Conservation (phyloP, 2,797 vertebrate species). For the Lindbergichthys nudifrons region DNA sequence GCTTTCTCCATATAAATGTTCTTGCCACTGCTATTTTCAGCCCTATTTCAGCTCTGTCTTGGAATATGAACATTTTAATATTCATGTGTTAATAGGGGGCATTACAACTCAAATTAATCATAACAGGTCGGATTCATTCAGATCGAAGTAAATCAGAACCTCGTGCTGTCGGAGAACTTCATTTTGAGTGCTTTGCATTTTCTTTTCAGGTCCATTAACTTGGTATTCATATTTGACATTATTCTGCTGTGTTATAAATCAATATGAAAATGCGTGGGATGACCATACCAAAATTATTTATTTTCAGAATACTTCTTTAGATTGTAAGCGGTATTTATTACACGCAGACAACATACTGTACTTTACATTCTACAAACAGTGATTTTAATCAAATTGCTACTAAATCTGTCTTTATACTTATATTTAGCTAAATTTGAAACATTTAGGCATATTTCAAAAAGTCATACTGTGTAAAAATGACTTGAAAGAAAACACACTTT, state of each 20-base stretch:
- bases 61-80: conserved; percentile 78
- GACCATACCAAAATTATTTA: background rate
- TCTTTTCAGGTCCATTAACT: conserved; percentile 15
- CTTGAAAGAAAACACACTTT: background rate
- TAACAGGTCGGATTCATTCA: conserved; percentile 49
- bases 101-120: conserved; percentile 75
- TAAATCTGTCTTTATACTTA: too few relatives aligned
- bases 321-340: background rate
- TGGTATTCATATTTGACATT: conserved; percentile 4
- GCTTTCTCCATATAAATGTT: conserved; percentile 82
- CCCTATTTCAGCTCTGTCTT: conserved; percentile 69
- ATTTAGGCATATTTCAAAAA: background rate
- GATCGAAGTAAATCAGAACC: conserved; percentile 49
- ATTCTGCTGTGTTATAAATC: background rate
- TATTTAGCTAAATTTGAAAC: conserved; percentile 2
- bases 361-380: too few relatives aligned
- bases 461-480: background rate
- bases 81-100: conserved; percentile 77
- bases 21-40: conserved; percentile 82
- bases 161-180: conserved; percentile 33
- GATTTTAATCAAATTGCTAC: too few relatives aligned
- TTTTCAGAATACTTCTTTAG: background rate
- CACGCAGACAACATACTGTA: too few relatives aligned
- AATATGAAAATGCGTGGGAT: background rate
- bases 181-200: conserved; percentile 36